Conservation (phyloP, 92 coral and sea anemone species). For the Epizoanthus illoricatus region DNA sequence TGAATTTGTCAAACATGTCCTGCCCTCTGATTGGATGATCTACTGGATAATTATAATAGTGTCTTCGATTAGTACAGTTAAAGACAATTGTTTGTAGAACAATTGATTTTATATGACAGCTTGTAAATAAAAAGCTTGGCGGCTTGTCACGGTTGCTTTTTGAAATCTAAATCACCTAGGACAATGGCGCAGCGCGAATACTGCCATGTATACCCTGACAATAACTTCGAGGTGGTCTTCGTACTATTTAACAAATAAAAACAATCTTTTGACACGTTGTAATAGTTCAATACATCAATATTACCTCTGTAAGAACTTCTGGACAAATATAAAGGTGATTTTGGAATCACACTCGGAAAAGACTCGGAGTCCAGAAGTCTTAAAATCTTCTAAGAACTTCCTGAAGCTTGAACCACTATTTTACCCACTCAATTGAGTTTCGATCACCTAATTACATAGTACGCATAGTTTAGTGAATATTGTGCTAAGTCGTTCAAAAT, state of each 20-base stretch:
- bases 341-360: not conserved
- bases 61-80: slow-evolving; percentile 28
- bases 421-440: not conserved
- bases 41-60: slow-evolving; percentile 9
- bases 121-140: slow-evolving; percentile 27
- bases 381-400: slow-evolving; percentile 7
- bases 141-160: slow-evolving; percentile 33
- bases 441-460: slow-evolving; percentile 5
- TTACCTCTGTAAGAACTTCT: slow-evolving; percentile 1
- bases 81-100: slow-evolving; percentile 25
- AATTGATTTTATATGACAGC: slow-evolving; percentile 25
- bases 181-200: slow-evolving; percentile 27
- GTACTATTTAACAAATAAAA: slow-evolving; percentile 24
- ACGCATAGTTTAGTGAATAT: not conserved
- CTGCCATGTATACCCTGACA: slow-evolving; percentile 3
- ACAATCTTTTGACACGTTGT: slow-evolving; percentile 7
- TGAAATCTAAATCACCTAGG: slow-evolving; percentile 28
- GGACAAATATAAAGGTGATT: not conserved
- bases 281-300: slow-evolving; percentile 14
- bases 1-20: slow-evolving; percentile 4
- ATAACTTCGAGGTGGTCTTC: slow-evolving; percentile 44
- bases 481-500: not conserved
- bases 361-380: not conserved
- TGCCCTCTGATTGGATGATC: slow-evolving; percentile 27
- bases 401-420: slow-evolving; percentile 7